These are phyloP conservation scores for Carassius gibelio DNA, from an alignment of 2,113 vertebrate genomes.

Conservation along the genomic window DNA sequence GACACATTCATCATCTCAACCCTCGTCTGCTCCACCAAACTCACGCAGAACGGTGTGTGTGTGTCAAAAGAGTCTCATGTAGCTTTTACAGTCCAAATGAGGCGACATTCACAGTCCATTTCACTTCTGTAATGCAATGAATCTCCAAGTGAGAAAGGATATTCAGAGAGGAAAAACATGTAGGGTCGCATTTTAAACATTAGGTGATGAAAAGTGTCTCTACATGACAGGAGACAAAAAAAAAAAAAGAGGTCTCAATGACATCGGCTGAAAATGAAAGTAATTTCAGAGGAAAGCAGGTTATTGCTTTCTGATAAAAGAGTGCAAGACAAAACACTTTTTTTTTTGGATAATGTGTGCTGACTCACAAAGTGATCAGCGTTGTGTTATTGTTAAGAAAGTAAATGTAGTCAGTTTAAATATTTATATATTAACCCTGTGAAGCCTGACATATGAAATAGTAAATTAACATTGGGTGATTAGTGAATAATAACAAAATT, in stretches of 20 bases:
- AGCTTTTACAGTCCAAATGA: neutral
- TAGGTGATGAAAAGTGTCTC: too few species aligned
- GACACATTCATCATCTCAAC: slow-evolving; percentile 90
- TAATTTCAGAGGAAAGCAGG: neutral
- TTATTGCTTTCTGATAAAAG: slow-evolving; percentile 5
- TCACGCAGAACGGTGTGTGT: slow-evolving; percentile 92
- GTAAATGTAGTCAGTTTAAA: too few species aligned
- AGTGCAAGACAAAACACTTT: neutral
- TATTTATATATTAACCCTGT: too few species aligned
- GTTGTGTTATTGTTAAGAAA: neutral
- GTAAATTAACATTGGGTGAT: too few species aligned
- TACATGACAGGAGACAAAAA: neutral
- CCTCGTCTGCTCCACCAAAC: slow-evolving; percentile 94
- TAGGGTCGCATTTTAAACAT: neutral
- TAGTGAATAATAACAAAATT: too few species aligned
- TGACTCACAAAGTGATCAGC: neutral
- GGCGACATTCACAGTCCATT: neutral
- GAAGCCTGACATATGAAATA: too few species aligned
- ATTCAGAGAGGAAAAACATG: neutral
- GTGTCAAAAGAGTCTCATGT: neutral
- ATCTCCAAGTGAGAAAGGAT: neutral
- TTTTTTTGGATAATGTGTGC: neutral
- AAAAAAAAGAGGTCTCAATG: neutral
- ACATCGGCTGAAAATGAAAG: neutral
- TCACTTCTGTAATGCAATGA: neutral